Conservation (phyloP, 35 echinoderm and acorn worm species). For the Lytechinus variegatus region DNA sequence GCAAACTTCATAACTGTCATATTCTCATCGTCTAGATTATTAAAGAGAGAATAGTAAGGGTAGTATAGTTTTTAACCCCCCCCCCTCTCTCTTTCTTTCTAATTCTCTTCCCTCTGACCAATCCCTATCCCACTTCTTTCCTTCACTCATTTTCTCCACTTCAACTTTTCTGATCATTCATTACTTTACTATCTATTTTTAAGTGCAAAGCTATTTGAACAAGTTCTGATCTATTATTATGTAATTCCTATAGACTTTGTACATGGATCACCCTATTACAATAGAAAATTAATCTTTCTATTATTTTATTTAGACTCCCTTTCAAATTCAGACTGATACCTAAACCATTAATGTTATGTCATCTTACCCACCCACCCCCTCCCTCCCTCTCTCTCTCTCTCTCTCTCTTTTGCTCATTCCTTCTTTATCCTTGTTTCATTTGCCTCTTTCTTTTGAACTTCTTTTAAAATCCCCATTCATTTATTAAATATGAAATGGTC, state of each 20-base stretch:
- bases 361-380: neutral
- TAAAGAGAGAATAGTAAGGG: neutral
- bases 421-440: neutral
- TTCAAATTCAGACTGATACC: neutral
- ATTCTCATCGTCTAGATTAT: neutral
- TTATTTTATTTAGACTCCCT: neutral
- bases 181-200: no score
- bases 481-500: neutral
- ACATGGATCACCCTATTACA: no score
- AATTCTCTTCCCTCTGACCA: neutral
- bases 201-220: no score
- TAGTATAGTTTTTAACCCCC: no score
- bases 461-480: neutral
- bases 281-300: no score
- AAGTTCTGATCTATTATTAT: no score
- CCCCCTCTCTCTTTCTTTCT: neutral
- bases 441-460: neutral
- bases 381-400: neutral
- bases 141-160: neutral
- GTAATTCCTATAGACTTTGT: no score
- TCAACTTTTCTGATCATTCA: neutral
- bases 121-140: neutral
- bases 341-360: no score
- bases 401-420: neutral
- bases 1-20: neutral